Percentiles rank a stretch among this genome's conserved stretches.
Conservation (phyloP, 2,888 invertebrate genomes). For the Laothoe populi region DNA sequence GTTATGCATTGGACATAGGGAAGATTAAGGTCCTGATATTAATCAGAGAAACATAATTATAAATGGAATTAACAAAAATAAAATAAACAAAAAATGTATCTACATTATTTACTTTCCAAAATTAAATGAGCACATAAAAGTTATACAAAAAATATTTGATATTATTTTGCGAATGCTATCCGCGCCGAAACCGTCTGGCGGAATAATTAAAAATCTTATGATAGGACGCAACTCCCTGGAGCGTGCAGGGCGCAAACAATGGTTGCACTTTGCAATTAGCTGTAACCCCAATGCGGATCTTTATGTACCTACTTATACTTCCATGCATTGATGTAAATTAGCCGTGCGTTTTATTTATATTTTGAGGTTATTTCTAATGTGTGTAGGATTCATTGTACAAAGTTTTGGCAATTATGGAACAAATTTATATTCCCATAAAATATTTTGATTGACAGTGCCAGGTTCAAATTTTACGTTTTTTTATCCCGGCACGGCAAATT, state of each 20-base stretch:
- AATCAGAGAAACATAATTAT: too few relatives aligned
- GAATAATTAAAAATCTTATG: slow-evolving; percentile 58
- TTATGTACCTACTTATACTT: slow-evolving; percentile 27
- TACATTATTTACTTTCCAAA: neutral
- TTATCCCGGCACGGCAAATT: too few relatives aligned
- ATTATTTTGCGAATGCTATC: slow-evolving; percentile 31
- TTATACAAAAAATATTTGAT: slow-evolving; percentile 29
- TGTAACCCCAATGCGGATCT: slow-evolving; percentile 51
- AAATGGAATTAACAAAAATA: too few relatives aligned
- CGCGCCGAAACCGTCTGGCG: slow-evolving; percentile 44
- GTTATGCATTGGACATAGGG: too few relatives aligned
- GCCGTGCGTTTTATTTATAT: neutral
- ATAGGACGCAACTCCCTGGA: slow-evolving; percentile 42
- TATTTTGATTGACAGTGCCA: too few relatives aligned
- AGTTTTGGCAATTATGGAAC: neutral
- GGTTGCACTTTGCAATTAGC: slow-evolving; percentile 75
- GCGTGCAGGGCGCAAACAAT: slow-evolving; percentile 65
- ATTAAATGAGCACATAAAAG: neutral
- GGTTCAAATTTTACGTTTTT: too few relatives aligned
- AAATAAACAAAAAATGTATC: too few relatives aligned
- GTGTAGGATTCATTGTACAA: neutral
- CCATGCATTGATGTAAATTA: slow-evolving; percentile 17
- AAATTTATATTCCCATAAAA: too few relatives aligned
- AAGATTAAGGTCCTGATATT: too few relatives aligned
- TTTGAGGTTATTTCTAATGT: neutral